phyloP scores from a whole-genome alignment of 2,797 vertebrate genomes.

The Dipus sagitta region DNA sequence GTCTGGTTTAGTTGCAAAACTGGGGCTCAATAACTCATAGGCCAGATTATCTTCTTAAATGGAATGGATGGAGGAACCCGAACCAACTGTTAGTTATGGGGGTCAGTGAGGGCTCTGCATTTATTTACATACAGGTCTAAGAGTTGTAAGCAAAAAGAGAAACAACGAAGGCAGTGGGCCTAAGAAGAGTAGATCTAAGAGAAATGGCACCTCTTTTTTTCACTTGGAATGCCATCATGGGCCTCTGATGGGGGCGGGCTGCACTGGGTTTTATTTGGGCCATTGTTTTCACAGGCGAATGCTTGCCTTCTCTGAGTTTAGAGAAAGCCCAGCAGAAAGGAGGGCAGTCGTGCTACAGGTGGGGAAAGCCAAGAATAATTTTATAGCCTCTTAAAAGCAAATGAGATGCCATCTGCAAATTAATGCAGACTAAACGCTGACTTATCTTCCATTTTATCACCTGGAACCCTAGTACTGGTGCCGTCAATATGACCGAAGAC shows the following conservation, averaged over 20 bases:
- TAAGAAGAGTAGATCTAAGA: neutral
- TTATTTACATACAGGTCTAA: neutral
- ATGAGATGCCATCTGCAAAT: conserved; percentile 39
- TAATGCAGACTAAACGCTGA: neutral
- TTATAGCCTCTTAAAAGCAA: conserved; percentile 45
- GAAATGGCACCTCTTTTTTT: neutral
- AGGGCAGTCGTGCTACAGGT: neutral
- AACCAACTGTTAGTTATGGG: neutral
- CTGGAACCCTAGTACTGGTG: neutral
- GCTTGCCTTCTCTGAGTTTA: neutral
- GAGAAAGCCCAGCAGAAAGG: neutral
- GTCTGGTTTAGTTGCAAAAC: neutral
- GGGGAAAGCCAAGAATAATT: conserved; percentile 18
- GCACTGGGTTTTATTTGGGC: neutral
- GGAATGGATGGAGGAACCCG: neutral
- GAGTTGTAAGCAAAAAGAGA: neutral
- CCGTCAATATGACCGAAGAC: neutral
- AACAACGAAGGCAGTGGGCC: neutral
- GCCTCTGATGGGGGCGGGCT: neutral
- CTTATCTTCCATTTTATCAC: conserved; percentile 1
- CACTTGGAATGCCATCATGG: neutral
- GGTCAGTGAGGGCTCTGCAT: neutral
- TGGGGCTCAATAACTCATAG: neutral
- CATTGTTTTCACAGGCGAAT: neutral
- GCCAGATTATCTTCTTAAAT: neutral